phyloP scores from a whole-genome alignment of 2,797 vertebrate species.

The Microhierax caerulescens region DNA sequence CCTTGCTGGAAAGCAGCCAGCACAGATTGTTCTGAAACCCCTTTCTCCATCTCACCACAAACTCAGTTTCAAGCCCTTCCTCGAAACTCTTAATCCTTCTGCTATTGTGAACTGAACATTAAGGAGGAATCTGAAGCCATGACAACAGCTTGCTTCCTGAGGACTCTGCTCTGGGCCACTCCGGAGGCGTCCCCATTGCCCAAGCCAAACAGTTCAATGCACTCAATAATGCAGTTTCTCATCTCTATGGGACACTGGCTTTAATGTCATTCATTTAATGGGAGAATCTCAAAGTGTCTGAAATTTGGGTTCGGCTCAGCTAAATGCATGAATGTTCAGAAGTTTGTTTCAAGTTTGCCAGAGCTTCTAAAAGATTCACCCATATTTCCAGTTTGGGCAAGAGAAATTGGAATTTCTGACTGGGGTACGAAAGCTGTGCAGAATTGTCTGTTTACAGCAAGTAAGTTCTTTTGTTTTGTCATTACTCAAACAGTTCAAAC shows the following conservation, averaged over 20 bases:
- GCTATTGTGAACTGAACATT: slow-evolving; percentile 4
- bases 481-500: background rate
- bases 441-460: background rate
- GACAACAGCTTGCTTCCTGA: slow-evolving; percentile 25
- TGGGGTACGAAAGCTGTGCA: background rate
- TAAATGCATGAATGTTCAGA: background rate
- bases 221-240: background rate
- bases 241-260: background rate
- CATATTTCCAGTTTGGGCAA: background rate
- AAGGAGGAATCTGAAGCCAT: slow-evolving; percentile 15
- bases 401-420: background rate
- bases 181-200: background rate
- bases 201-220: background rate
- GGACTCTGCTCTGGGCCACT: background rate
- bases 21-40: background rate
- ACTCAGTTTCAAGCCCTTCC: slow-evolving; percentile 26
- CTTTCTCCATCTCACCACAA: background rate
- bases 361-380: background rate
- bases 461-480: background rate
- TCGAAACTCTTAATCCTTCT: slow-evolving; percentile 22
- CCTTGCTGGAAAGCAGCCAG: slow-evolving; percentile 30
- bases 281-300: background rate
- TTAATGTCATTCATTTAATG: background rate
- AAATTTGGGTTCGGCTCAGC: background rate
- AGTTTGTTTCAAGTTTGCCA: background rate